Percentiles rank a stretch among this genome's conserved stretches.
Evolutionary conservation across 2,797 vertebrate species (phyloP).

Genomic region (Channallabes apus): DNA sequence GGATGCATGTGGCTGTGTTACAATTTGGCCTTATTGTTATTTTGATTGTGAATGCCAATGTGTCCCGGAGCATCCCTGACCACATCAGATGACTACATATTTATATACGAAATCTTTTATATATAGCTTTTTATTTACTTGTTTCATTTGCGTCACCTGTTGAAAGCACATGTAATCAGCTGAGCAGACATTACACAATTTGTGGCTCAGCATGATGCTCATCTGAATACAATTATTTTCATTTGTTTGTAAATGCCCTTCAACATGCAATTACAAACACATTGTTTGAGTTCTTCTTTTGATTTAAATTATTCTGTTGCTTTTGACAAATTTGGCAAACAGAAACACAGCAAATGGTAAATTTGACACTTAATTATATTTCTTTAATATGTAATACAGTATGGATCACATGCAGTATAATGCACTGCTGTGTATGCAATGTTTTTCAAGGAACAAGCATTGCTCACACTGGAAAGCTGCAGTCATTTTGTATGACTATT

Average conservation of each 20-base stretch:
- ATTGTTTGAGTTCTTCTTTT: background rate
- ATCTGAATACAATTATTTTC: background rate
- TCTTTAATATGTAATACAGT: background rate
- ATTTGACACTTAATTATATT: background rate
- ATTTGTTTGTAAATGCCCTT: background rate
- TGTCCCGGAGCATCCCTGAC: background rate
- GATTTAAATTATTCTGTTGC: background rate
- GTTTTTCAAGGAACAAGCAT: background rate
- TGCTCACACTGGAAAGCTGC: background rate
- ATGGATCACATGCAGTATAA: no score
- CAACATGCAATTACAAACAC: background rate
- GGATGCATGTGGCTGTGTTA: constrained; percentile 2
- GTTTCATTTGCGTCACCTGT: background rate
- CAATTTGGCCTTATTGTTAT: background rate
- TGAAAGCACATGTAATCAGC: background rate
- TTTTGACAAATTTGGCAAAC: background rate
- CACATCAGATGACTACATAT: constrained; percentile 1
- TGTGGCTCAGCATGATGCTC: background rate
- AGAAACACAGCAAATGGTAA: background rate
- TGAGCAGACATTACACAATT: background rate
- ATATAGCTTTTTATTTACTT: background rate
- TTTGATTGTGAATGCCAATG: background rate
- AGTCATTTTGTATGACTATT: background rate
- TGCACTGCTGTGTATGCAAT: background rate
- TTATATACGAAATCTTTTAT: background rate